Base-by-base conservation (phyloP, 2,888 invertebrate genomes). In the Tenthredo mesomela region DNA sequence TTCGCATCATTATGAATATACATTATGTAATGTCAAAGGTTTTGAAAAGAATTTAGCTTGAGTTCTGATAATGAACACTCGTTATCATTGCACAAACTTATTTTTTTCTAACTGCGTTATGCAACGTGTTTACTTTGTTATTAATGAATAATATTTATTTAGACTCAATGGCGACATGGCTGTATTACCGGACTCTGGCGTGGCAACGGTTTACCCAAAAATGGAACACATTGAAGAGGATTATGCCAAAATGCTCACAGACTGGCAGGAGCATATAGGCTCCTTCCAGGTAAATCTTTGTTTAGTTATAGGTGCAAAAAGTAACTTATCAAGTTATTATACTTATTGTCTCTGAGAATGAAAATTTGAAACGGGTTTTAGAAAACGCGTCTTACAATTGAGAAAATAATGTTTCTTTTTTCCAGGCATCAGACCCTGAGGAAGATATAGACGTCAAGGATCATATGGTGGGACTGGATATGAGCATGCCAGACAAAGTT, bases 181-280 rank as follows among this genome's bases (percentile, higher is more conserved):
- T 7, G 90, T 94, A 84, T 90, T 93, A 70, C 93, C 94, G 61
- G 90, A 91, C 71, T 90, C 93, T 10, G 93, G 92, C 73, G 90
- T 90, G 80, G 86, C 90, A 25, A 89, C 89, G 5, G 87, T 89
- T 50, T 87, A 90, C 84, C 90, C 91, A 84, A 91, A 92, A 87
- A 90, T 91, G 73, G 91, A 92, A 83, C 92, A 92, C 84, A 91
- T 91, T 43, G 93, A 93, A 86, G 94, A 94, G 84, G 94, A 95
- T 88, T 94, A 93, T 89, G 93, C 94, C 70, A 94, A 94, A 90
- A 93, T 94, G 86, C 93, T 94, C 86, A 93, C 91, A 77, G 94
- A 95, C 85, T 95, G 94, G 94, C 94, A 94, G 78, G 93, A 94
- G 85, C 94, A 94, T 80, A 91, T 94, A 84, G 93, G 94, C 70